Conservation (phyloP, 2,797 vertebrate genomes). For the Arnoldichthys spilopterus region DNA sequence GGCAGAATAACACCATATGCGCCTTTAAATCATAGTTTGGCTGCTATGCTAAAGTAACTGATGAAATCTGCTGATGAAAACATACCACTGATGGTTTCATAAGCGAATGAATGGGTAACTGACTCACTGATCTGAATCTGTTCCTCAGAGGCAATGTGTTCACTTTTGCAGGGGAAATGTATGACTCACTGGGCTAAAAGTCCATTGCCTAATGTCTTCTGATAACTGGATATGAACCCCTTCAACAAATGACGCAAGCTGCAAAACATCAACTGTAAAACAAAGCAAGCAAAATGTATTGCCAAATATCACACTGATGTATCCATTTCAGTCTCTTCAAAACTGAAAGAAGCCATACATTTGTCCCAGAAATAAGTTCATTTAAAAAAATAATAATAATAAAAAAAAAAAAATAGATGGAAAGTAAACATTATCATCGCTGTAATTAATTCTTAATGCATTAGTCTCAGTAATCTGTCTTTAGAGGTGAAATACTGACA, state of each 20-base stretch:
- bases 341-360: neutral
- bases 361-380: neutral
- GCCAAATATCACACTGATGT: slow-evolving; percentile 20
- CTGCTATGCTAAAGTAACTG: neutral
- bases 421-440: slow-evolving; percentile 53
- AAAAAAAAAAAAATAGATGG: neutral
- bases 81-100: slow-evolving; percentile 10
- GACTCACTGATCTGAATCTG: slow-evolving; percentile 39
- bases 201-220: slow-evolving; percentile 39
- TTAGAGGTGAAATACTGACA: slow-evolving; percentile 7
- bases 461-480: slow-evolving; percentile 35
- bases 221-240: slow-evolving; percentile 38
- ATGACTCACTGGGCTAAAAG: slow-evolving; percentile 49
- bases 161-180: slow-evolving; percentile 26
- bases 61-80: slow-evolving; percentile 1
- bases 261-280: slow-evolving; percentile 30
- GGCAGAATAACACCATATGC: neutral
- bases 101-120: slow-evolving; percentile 24
- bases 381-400: no score
- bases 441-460: slow-evolving; percentile 70
- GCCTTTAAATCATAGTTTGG: slow-evolving; percentile 6
- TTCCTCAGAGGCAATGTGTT: slow-evolving; percentile 31
- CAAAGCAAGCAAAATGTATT: slow-evolving; percentile 10
- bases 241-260: slow-evolving; percentile 41
- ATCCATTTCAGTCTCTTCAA: slow-evolving; percentile 5